Base-by-base conservation (phyloP, 1,140 invertebrate species). In the Bombus pyrosoma region DNA sequence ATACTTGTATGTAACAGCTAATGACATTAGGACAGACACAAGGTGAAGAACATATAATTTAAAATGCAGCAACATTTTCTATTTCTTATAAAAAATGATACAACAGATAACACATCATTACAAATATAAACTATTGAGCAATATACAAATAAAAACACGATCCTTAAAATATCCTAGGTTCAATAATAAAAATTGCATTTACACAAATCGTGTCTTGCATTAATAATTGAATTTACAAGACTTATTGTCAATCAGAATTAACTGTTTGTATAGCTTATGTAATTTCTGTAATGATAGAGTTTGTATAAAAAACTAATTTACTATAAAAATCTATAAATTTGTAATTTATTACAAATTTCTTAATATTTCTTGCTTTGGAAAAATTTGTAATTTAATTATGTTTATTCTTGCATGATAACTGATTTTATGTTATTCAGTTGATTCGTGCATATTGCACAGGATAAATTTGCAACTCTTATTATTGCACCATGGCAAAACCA, bases 61-160 rank as follows among this genome's bases (percentile, higher is more conserved):
- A 90, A 95, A 95, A 94, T 95, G 93, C 92, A 93, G 94, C 93
- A 95, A 95, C 94, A 95, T 95, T 94, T 94, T 94, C 93, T 95
- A 93, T 95, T 95, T 95, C 92, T 95, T 95, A 94, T 94, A 94
- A 95, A 95, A 95, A 95, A 95, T 95, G 94, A 95, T 95, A 95
- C 94, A 95, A 95, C 95, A 94, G 93, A 94, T 95, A 95, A 95
- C 94, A 94, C 94, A 95, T 95, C 91, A 92, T 94, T 94, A 94
- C 93, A 94, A 88, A 94, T 95, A 95, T 94, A 94, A 95, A 95
- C 93, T 94, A 95, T 95, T 95, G 94, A 95, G 94, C 94, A 95
- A 95, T 95, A 95, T 95, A 95, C 94, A 95, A 95, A 95, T 95
- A 94, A 95, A 79, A 94, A 95, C 93, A 94, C 92, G 91, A 92